Evolutionary conservation across 2,888 invertebrate species (phyloP).

Genomic region (Noctua janthe): DNA sequence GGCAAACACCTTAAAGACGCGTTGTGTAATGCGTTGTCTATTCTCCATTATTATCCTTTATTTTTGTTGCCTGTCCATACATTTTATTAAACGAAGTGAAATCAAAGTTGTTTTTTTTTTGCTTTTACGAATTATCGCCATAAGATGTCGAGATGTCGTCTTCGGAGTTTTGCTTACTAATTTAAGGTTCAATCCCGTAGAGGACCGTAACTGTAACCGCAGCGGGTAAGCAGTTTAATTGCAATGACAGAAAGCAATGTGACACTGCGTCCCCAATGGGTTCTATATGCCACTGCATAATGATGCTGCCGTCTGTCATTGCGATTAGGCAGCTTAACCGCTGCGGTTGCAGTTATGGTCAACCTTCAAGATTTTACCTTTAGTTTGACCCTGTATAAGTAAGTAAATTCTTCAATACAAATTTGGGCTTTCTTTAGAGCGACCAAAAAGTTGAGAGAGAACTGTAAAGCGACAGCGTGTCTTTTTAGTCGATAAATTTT

Average conservation of each 20-base stretch:
- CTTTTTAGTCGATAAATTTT: conserved; percentile 3
- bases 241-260: neutral
- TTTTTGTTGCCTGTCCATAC: neutral
- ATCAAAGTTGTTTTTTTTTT: neutral
- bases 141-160: neutral
- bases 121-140: neutral
- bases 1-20: neutral
- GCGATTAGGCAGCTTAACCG: neutral
- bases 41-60: neutral
- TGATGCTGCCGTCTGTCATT: neutral
- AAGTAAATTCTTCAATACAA: neutral
- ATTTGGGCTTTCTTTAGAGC: neutral
- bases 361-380: neutral
- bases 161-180: neutral
- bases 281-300: neutral
- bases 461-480: neutral
- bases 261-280: neutral
- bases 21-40: neutral
- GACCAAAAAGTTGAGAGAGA: neutral
- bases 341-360: neutral
- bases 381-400: neutral
- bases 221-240: neutral
- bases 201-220: neutral
- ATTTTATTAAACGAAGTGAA: neutral
- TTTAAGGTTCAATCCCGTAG: neutral